phyloP scores from a whole-genome alignment of 2,888 invertebrate genomes.

The Mesoligia furuncula region DNA sequence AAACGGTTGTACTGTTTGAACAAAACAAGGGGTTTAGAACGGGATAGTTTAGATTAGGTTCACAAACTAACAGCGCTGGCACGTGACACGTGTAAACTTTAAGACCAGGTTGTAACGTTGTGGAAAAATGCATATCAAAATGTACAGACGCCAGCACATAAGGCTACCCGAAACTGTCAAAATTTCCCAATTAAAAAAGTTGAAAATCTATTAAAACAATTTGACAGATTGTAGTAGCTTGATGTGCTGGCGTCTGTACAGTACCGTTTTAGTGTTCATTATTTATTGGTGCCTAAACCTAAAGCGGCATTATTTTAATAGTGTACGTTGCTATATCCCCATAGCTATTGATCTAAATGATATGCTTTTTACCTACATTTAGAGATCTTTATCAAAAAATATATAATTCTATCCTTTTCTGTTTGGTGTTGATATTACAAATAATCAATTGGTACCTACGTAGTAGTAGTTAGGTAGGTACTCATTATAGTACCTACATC shows the following conservation, averaged over 20 bases:
- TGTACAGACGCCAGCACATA: no score
- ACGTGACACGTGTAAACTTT: slow-evolving; percentile 19
- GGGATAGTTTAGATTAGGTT: slow-evolving; percentile 20
- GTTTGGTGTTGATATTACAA: background rate
- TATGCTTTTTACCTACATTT: background rate
- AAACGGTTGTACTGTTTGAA: background rate
- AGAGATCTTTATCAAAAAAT: no score
- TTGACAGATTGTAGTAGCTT: no score
- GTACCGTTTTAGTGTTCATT: background rate
- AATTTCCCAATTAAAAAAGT: no score
- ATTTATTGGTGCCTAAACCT: background rate
- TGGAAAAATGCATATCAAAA: background rate
- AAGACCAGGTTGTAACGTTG: background rate
- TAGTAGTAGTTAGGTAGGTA: no score
- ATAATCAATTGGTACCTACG: no score
- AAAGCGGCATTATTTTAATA: background rate
- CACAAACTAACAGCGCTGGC: background rate
- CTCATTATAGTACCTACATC: background rate
- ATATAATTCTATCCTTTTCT: background rate
- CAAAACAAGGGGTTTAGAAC: background rate
- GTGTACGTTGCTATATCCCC: background rate
- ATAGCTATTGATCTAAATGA: background rate
- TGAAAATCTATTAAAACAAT: no score
- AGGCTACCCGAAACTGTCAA: no score
- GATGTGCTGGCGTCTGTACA: no score